Conservation (phyloP, 1,140 invertebrate species). For the Drosophila melanogaster region Release_6_plus_ISO1_MT NT_033777.3:19189501-19190000, state of each 20-base stretch:
- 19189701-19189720: slow-evolving; percentile 2
- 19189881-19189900: slow-evolving; percentile 39
- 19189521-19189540: slow-evolving; percentile 21
- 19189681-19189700: slow-evolving; percentile 24
- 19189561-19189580: slow-evolving; percentile 6
- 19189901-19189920: slow-evolving; percentile 7
- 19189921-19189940: background rate
- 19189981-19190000: slow-evolving; percentile 29
- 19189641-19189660: slow-evolving; percentile 78
- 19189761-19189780: slow-evolving; percentile 64
- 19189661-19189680: slow-evolving; percentile 80
- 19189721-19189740: background rate
- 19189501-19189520: slow-evolving; percentile 75
- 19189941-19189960: slow-evolving; percentile 1
- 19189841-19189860: slow-evolving; percentile 40
- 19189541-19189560: slow-evolving; percentile 1
- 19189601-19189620: slow-evolving; percentile 28
- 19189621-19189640: slow-evolving; percentile 17
- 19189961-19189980: slow-evolving; percentile 2
- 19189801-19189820: slow-evolving; percentile 54
- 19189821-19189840: slow-evolving; percentile 47
- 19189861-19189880: slow-evolving; percentile 41
- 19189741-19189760: background rate
- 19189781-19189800: slow-evolving; percentile 70
- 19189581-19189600: slow-evolving; percentile 33